Conservation (phyloP, 2,797 vertebrate genomes). For the Oryzias dopingdopingensis region DNA sequence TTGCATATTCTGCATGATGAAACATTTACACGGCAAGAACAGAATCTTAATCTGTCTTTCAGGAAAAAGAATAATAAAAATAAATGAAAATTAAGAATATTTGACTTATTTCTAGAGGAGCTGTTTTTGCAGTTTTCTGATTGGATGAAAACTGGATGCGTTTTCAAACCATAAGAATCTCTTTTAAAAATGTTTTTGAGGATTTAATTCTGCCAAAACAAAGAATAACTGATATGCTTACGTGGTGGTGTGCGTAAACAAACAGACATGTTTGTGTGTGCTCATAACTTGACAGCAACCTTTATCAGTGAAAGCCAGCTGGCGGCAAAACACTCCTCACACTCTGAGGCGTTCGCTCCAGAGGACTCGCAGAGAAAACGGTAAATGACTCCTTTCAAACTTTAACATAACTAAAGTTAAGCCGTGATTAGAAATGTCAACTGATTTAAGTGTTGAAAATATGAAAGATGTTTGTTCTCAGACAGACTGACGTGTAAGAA, state of each 20-base stretch:
- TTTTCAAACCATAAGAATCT: neutral
- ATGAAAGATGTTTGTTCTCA: no score
- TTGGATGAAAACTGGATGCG: no score
- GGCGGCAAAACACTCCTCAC: constrained; percentile 19
- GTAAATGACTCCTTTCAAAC: constrained; percentile 54
- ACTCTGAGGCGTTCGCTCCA: constrained; percentile 18
- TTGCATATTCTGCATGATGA: no score
- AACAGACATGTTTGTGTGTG: neutral
- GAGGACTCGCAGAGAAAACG: constrained; percentile 37
- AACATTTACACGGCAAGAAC: no score
- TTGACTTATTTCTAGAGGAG: neutral
- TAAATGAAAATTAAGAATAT: neutral
- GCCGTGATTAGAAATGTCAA: no score
- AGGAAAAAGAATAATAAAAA: no score
- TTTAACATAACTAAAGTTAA: neutral
- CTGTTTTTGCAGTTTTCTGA: neutral
- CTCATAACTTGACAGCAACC: constrained; percentile 11
- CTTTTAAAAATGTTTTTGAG: neutral
- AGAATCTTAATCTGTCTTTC: no score
- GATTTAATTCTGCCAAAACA: neutral
- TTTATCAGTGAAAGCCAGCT: constrained; percentile 78
- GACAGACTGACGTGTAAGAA: no score
- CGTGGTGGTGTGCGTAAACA: neutral
- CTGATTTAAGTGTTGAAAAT: no score
- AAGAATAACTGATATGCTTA: neutral